phyloP scores from a whole-genome alignment of 53 echinoderm and acorn worm species.

The Echinarachnius parma region DNA sequence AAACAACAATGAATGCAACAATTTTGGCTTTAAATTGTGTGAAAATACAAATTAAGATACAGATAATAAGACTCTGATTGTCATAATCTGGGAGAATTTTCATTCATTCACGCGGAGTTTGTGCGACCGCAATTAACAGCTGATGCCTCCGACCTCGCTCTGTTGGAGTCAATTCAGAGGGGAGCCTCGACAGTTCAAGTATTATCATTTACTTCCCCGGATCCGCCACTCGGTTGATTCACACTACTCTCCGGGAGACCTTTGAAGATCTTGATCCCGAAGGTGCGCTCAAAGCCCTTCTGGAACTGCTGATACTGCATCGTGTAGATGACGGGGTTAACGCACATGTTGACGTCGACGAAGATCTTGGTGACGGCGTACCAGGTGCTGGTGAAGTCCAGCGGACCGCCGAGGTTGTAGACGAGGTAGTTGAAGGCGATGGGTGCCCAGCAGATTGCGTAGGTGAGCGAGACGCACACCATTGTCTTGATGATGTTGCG shows the following conservation, averaged over 20 bases:
- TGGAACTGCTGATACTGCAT: constrained; percentile 94
- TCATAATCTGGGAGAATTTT: too few species aligned
- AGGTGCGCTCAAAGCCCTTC: constrained; percentile 56
- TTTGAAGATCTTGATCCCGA: constrained; percentile 31
- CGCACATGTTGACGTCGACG: constrained; percentile 77
- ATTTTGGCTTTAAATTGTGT: too few species aligned
- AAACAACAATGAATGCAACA: too few species aligned
- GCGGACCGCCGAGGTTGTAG: constrained; percentile 70
- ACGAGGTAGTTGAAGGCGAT: constrained; percentile 74
- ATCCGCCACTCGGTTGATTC: too few species aligned
- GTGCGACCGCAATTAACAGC: too few species aligned
- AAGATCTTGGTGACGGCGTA: constrained; percentile 74
- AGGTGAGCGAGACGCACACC: constrained; percentile 65
- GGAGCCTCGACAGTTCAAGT: too few species aligned
- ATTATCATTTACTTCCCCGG: too few species aligned
- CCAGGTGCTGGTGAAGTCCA: constrained; percentile 70
- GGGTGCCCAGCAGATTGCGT: constrained; percentile 85
- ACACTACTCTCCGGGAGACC: constrained; percentile 20
- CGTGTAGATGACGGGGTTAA: constrained; percentile 86
- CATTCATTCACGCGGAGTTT: too few species aligned
- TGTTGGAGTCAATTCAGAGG: too few species aligned
- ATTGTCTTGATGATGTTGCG: constrained; percentile 81
- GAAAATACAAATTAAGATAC: too few species aligned
- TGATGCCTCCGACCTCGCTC: too few species aligned
- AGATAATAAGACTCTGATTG: too few species aligned